Base-by-base conservation (phyloP, 1,140 invertebrate genomes). In the Eufriesea mexicana region DNA sequence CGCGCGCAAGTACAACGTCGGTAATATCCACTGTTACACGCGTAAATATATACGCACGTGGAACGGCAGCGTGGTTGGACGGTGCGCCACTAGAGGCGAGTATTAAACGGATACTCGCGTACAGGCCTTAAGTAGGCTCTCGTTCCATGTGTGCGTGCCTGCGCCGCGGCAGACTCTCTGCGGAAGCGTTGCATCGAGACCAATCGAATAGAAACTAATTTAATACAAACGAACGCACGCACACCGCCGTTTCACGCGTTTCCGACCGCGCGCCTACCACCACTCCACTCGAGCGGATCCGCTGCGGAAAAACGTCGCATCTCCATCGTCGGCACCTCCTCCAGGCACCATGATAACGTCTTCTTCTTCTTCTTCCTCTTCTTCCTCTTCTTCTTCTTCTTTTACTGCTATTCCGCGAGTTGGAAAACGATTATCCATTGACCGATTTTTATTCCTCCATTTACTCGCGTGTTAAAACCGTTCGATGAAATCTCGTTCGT, bases 91-190 rank as follows among this genome's bases (percentile, higher is more conserved):
- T 82, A 85, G 83, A 88, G 83, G 64, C 80, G 77, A 86, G 84
- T 81, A 86, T 88, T 86, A 88, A 89, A 85, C 87, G 88, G 86
- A 89, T 89, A 88, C 88, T 88, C 78, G 87, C 86, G 78, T 88
- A 77, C 84, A 62, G 55, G 78, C 83, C 80, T 87, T 88, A 89
- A 89, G 86, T 88, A 89, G 61, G 84, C 81, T 84, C 88, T 75
- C 74, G 77, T 72, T 78, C 23, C 5, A n/a, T 67, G 59, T 61
- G 47, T 74, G 71, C 67, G 76, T 88, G 82, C 61, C 76, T 76
- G 72, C 74, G 61, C 75, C 74, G 79, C 75, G 64, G 79, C 28
- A 67, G 79, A 67, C 62, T 87, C 85, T 87, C 83, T 80, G 78
- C 86, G 86, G 86, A 88, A 88, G 86, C 83, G 86, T 87, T 88